A percentile compares a stretch with the other conserved stretches of the same genome.
Conservation (phyloP, 2,113 vertebrate genomes). For the Antechinus flavipes region DNA sequence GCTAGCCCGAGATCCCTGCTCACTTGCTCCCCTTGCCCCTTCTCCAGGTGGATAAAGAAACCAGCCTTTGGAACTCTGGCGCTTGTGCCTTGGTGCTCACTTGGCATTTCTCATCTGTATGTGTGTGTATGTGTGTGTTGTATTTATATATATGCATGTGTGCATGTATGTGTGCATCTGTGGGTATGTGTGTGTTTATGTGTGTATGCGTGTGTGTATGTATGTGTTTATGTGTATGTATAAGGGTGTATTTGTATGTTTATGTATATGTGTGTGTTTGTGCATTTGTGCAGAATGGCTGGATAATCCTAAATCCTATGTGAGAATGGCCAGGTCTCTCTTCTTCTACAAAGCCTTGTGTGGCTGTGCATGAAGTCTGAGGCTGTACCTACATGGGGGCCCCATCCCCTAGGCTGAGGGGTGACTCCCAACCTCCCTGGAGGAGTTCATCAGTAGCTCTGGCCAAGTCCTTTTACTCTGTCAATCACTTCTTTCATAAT, state of each 20-base stretch:
- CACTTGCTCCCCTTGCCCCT: rapidly evolving
- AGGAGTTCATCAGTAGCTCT: not conserved
- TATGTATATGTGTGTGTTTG: not conserved
- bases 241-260: conserved; percentile 50
- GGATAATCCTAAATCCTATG: conserved; percentile 20
- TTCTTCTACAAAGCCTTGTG: not conserved
- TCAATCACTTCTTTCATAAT: not conserved
- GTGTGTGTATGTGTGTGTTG: conserved; percentile 62
- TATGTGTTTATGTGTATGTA: not conserved
- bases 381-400: rapidly evolving
- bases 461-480: not conserved
- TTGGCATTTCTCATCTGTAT: conserved; percentile 71
- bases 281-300: conserved; percentile 70
- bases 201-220: conserved; percentile 63
- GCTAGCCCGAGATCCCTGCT: not conserved
- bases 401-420: not conserved
- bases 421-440: no score
- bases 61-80: conserved; percentile 77
- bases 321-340: no score
- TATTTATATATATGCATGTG: not conserved
- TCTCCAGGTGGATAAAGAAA: conserved; percentile 51
- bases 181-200: no score
- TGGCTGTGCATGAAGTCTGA: not conserved
- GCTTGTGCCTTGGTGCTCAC: conserved; percentile 78
- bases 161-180: conserved; percentile 55